Conservation (phyloP, 2,113 vertebrate species). For the Eubucco bourcierii region DNA sequence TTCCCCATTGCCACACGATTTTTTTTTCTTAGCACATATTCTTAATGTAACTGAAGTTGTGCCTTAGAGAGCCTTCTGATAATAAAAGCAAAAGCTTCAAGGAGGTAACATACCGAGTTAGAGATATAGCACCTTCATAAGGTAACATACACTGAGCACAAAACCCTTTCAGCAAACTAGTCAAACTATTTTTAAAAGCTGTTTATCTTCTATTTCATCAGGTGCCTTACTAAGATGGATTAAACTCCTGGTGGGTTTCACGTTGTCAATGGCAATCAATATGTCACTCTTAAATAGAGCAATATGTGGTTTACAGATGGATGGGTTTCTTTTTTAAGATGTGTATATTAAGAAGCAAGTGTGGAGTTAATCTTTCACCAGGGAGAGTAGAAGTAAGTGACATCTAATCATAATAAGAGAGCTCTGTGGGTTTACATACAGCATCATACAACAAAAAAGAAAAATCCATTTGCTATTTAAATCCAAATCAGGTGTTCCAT, state of each 20-base stretch:
- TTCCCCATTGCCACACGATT: background rate
- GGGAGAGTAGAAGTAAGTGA: conserved; percentile 44
- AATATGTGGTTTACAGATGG: background rate
- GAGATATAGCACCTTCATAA: conserved; percentile 22
- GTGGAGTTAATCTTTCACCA: conserved; percentile 42
- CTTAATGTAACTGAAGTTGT: background rate
- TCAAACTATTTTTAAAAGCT: conserved; percentile 36
- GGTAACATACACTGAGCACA: background rate
- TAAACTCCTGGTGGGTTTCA: conserved; percentile 28
- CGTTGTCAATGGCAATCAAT: conserved; percentile 18
- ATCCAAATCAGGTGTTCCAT: conserved; percentile 18
- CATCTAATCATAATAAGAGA: conserved; percentile 45
- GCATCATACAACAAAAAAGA: conserved; percentile 23
- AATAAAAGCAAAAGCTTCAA: conserved; percentile 20
- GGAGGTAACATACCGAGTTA: conserved; percentile 15
- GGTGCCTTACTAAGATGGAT: conserved; percentile 41
- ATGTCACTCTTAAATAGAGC: conserved; percentile 23
- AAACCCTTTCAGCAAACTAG: conserved; percentile 31
- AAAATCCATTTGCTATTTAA: conserved; percentile 24
- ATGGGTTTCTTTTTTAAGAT: conserved; percentile 21
- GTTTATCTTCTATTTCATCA: conserved; percentile 40
- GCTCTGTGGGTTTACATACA: conserved; percentile 34
- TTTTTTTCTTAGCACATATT: background rate
- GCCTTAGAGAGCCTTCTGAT: background rate
- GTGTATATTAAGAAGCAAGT: conserved; percentile 36